Evolutionary conservation across 2,113 vertebrate species (phyloP).

Genomic region (rat (Rattus norvegicus)): DNA sequence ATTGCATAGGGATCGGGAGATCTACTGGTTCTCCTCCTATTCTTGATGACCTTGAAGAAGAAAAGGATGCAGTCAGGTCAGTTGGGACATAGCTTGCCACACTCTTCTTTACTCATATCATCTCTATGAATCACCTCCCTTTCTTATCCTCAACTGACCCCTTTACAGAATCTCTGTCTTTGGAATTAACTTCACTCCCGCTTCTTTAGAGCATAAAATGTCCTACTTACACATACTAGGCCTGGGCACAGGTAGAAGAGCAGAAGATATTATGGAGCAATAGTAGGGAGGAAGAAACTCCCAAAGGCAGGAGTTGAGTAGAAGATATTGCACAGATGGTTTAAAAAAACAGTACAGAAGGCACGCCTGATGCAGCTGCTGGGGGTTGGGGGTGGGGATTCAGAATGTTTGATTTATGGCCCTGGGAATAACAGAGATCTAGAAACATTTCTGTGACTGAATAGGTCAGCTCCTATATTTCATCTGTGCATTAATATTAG

Average conservation of each 20-base stretch:
- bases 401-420: not conserved
- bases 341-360: fast-evolving
- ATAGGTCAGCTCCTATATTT: not conserved
- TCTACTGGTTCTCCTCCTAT: not conserved
- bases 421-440: not conserved
- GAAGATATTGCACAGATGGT: not conserved
- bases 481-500: not conserved
- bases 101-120: not conserved
- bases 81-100: not conserved
- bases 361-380: not conserved
- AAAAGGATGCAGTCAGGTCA: not conserved
- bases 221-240: not conserved
- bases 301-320: not conserved
- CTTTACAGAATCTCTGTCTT: not conserved
- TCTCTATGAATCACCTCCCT: not conserved
- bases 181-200: not conserved
- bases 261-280: not conserved
- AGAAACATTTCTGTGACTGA: not conserved
- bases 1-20: not conserved
- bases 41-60: conserved; percentile 54
- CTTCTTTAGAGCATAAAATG: not conserved
- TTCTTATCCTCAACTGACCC: not conserved
- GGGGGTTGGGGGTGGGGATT: not conserved
- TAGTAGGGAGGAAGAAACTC: not conserved
- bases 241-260: not conserved